A percentile compares a stretch with the other conserved stretches of the same genome.
phyloP scores from a whole-genome alignment of 2,888 invertebrate species.

The Mechanitis messenoides region DNA sequence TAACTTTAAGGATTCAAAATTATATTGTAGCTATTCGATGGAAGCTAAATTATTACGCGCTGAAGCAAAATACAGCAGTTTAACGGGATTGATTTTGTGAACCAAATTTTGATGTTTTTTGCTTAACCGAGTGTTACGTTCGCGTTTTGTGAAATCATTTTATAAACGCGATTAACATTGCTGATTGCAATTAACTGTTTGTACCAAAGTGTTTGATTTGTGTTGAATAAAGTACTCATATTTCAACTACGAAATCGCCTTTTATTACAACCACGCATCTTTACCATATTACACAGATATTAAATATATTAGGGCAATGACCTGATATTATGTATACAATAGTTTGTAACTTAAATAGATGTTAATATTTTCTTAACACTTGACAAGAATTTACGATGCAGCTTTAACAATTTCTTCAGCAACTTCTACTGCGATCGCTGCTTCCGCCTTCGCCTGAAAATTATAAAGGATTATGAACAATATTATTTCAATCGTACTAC shows the following conservation, averaged over 20 bases:
- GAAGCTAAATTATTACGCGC: constrained; percentile 32
- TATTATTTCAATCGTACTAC: no score
- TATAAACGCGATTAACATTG: constrained; percentile 52
- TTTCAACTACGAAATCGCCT: constrained; percentile 57
- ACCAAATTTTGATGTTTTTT: constrained; percentile 48
- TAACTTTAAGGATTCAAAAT: constrained; percentile 50
- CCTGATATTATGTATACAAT: constrained; percentile 51
- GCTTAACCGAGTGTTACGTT: constrained; percentile 60
- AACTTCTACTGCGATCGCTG: constrained; percentile 94
- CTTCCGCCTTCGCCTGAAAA: constrained; percentile 87
- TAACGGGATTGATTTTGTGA: constrained; percentile 36
- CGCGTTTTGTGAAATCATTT: constrained; percentile 52
- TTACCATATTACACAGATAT: constrained; percentile 8
- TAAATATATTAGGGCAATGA: constrained; percentile 43
- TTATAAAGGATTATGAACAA: not conserved
- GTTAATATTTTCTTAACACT: constrained; percentile 42
- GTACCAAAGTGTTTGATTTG: constrained; percentile 78
- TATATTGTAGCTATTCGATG: constrained; percentile 41
- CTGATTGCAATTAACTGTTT: constrained; percentile 70
- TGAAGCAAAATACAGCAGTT: constrained; percentile 27
- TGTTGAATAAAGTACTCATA: constrained; percentile 76
- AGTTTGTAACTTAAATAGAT: constrained; percentile 40
- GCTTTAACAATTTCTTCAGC: constrained; percentile 96
- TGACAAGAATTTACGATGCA: constrained; percentile 52
- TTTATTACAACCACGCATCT: constrained; percentile 42